Evolutionary conservation across 1,140 invertebrate species (phyloP).

Genomic region (Plectrocnemia conspersa): DNA sequence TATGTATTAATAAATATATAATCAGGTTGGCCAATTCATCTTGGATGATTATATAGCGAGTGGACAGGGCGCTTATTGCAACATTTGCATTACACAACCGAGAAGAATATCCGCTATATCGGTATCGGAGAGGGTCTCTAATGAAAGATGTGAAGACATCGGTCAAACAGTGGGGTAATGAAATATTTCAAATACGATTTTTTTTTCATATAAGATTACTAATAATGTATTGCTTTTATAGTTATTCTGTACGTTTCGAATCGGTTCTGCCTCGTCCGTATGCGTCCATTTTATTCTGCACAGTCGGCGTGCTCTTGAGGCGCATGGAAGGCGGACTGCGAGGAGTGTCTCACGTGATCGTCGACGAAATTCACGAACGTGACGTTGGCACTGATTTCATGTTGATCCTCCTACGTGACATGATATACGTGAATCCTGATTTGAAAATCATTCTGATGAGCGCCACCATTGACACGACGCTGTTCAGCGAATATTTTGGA

Average conservation of each 20-base stretch:
- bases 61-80: constrained; percentile 75
- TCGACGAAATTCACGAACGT: constrained; percentile 97
- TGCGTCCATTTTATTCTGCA: constrained; percentile 91
- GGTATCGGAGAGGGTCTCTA: constrained; percentile 84
- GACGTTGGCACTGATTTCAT: constrained; percentile 97
- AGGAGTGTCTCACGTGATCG: constrained; percentile 85
- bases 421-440: constrained; percentile 85
- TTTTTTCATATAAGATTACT: neutral
- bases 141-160: constrained; percentile 79
- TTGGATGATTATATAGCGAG: constrained; percentile 90
- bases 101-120: constrained; percentile 91
- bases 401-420: constrained; percentile 87
- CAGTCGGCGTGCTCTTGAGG: constrained; percentile 85
- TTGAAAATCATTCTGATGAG: constrained; percentile 94
- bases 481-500: constrained; percentile 90
- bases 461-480: constrained; percentile 87
- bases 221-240: constrained; percentile 29
- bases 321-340: constrained; percentile 83
- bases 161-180: constrained; percentile 71
- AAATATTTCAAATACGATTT: constrained; percentile 36
- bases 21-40: constrained; percentile 87
- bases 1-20: constrained; percentile 1
- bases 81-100: constrained; percentile 91
- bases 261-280: constrained; percentile 85
- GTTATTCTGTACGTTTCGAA: constrained; percentile 89